Evolutionary conservation across 2,888 invertebrate genomes (phyloP).

Genomic region (Cantharis flavilabris): DNA sequence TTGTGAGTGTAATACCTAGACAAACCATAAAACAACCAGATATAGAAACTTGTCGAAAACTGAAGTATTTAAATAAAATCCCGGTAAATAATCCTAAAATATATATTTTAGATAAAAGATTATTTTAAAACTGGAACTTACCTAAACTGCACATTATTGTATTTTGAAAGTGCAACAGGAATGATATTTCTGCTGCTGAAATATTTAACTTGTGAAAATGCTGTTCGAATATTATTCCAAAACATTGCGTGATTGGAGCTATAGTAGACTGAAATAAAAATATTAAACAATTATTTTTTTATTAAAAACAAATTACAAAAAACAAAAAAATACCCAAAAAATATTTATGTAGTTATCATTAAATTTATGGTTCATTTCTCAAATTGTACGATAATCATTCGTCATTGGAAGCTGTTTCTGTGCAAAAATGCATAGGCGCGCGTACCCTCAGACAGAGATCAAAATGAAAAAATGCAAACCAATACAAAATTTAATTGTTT

Average conservation of each 20-base stretch:
- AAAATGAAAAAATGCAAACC: no score
- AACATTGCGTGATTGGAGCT: slow-evolving; percentile 53
- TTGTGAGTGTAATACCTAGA: slow-evolving; percentile 52
- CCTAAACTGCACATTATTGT: slow-evolving; percentile 54
- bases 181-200: slow-evolving; percentile 52
- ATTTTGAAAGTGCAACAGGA: slow-evolving; percentile 54
- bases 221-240: slow-evolving; percentile 54
- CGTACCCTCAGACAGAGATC: no score
- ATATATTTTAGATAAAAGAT: not conserved
- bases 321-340: no score
- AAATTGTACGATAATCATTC: no score
- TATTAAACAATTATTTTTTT: not conserved
- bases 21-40: slow-evolving; percentile 53
- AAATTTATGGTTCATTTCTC: no score
- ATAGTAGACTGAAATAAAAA: slow-evolving; percentile 46
- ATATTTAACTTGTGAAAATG: slow-evolving; percentile 50
- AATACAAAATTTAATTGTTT: no score
- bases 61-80: slow-evolving; percentile 54
- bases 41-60: slow-evolving; percentile 53
- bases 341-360: no score
- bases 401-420: no score
- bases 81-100: slow-evolving; percentile 54
- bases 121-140: slow-evolving; percentile 30
- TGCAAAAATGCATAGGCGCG: no score
- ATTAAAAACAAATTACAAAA: no score